phyloP scores from a whole-genome alignment of 2,113 vertebrate species.

The Illadopsis cleaveri region DNA sequence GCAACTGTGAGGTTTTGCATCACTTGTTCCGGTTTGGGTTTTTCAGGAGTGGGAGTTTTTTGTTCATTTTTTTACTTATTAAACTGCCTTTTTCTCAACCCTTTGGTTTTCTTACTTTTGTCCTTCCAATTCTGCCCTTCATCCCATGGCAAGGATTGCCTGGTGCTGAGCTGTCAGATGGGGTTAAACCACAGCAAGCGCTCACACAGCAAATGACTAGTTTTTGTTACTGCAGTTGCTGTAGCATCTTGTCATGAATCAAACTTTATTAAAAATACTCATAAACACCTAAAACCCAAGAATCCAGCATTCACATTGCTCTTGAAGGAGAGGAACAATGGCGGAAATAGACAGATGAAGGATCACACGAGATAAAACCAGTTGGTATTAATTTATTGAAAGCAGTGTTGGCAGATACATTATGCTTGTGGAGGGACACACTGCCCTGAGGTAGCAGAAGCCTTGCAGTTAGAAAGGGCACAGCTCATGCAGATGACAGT shows the following conservation, averaged over 20 bases:
- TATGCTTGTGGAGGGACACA: background rate
- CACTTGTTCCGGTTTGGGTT: background rate
- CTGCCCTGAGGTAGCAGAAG: background rate
- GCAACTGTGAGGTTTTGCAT: background rate
- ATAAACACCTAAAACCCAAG: background rate
- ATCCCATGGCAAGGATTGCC: background rate
- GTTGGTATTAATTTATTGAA: background rate
- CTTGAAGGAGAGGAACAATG: background rate
- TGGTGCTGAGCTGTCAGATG: background rate
- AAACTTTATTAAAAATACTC: background rate
- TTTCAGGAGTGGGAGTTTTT: background rate
- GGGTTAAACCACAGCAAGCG: background rate
- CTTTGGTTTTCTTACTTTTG: background rate
- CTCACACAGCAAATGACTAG: background rate
- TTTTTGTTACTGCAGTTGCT: background rate
- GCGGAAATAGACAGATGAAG: background rate
- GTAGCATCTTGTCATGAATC: background rate
- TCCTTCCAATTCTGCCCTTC: background rate
- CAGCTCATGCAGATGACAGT: background rate
- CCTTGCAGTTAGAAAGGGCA: background rate
- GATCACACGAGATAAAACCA: background rate
- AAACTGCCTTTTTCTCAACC: background rate
- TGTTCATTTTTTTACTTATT: background rate
- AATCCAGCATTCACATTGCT: background rate
- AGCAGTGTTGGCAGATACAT: background rate